These are phyloP conservation scores for Solenodon paradoxus DNA, from an alignment of 2,113 vertebrate genomes.

Conservation along the genomic window DNA sequence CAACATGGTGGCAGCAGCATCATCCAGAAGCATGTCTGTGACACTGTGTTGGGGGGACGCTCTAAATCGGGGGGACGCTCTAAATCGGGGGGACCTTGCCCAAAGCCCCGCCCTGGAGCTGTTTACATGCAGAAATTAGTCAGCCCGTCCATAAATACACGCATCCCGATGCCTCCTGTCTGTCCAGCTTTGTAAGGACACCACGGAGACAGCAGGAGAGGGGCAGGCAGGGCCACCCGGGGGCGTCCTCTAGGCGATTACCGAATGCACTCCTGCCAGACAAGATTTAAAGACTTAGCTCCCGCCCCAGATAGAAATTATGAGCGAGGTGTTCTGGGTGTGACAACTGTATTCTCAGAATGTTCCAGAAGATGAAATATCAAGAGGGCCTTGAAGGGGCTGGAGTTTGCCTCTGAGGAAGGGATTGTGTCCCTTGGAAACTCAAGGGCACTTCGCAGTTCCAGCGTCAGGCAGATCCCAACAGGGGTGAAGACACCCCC, in stretches of 20 bases:
- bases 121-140: not conserved
- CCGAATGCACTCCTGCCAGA: not conserved
- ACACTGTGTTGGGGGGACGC: not conserved
- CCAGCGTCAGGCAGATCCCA: not conserved
- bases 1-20: not conserved
- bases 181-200: not conserved
- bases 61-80: not conserved
- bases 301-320: not conserved
- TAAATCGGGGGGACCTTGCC: not conserved
- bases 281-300: not conserved
- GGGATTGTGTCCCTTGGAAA: not conserved
- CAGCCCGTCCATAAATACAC: not conserved
- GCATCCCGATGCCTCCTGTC: not conserved
- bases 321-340: not conserved
- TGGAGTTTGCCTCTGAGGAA: not conserved
- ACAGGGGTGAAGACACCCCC: not conserved
- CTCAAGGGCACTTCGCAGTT: not conserved
- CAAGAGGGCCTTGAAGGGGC: not conserved
- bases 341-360: not conserved
- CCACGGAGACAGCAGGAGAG: not conserved
- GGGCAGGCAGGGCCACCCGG: not conserved
- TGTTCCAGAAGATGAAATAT: not conserved
- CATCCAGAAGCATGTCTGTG: not conserved
- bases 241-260: fast-evolving
- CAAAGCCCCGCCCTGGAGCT: not conserved